Conservation (phyloP, 2,888 invertebrate species). For the Drosophila picticornis region DNA sequence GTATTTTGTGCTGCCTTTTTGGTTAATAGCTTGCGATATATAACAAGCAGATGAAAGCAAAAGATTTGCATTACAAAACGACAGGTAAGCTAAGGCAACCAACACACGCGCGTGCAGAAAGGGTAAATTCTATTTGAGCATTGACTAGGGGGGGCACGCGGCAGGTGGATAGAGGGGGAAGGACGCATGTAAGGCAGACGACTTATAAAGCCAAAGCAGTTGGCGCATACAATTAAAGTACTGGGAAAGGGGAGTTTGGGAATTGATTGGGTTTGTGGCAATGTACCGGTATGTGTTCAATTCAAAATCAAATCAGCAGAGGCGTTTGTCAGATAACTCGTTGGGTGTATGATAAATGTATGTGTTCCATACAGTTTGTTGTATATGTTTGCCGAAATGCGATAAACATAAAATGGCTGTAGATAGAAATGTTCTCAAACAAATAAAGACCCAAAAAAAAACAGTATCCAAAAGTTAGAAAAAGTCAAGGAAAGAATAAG, state of each 20-base stretch:
- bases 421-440: neutral
- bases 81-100: constrained; percentile 58
- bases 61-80: constrained; percentile 80
- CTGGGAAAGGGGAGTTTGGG: constrained; percentile 6
- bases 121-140: constrained; percentile 36
- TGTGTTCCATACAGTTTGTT: constrained; percentile 5
- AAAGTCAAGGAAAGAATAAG: neutral
- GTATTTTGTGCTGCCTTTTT: constrained; percentile 31
- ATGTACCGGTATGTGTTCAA: constrained; percentile 36
- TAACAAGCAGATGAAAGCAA: constrained; percentile 80
- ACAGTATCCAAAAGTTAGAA: neutral
- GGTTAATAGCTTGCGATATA: constrained; percentile 78
- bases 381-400: constrained; percentile 6
- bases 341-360: constrained; percentile 26
- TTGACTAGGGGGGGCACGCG: neutral
- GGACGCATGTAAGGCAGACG: constrained; percentile 21
- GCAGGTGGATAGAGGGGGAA: neutral
- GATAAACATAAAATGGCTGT: neutral
- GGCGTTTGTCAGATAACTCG: constrained; percentile 40
- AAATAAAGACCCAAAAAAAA: neutral
- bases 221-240: constrained; percentile 49
- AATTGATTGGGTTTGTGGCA: constrained; percentile 64
- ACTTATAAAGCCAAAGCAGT: constrained; percentile 51
- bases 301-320: constrained; percentile 50
- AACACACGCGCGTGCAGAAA: constrained; percentile 42